A percentile compares a stretch with the other conserved stretches of the same genome.
These are phyloP conservation scores for Brachionus asplanchnoidis DNA, from an alignment of 1,140 invertebrate genomes.

Conservation along the genomic window DNA sequence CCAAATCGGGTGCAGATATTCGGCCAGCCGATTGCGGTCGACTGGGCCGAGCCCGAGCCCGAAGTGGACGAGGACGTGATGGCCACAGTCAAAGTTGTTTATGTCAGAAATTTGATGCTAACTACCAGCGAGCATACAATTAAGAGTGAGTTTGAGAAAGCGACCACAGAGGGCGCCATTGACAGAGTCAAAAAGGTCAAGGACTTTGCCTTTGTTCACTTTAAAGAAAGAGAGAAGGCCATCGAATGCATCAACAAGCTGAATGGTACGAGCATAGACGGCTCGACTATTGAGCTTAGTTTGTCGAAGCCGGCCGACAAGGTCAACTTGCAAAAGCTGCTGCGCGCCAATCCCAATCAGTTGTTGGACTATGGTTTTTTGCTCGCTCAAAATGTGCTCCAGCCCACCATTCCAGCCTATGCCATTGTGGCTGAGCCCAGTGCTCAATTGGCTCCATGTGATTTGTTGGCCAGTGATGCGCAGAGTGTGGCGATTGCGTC, in stretches of 20 bases:
- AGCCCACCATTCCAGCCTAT: neutral
- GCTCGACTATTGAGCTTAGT: conserved; percentile 48
- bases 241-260: conserved; percentile 53
- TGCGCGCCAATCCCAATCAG: conserved; percentile 58
- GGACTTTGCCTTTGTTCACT: conserved; percentile 62
- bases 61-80: conserved; percentile 70
- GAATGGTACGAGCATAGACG: conserved; percentile 51
- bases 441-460: neutral
- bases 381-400: neutral
- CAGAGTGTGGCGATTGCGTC: neutral
- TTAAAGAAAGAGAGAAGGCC: conserved; percentile 57
- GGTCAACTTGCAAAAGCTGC: conserved; percentile 48
- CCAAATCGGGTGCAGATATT: conserved; percentile 67
- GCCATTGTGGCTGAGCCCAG: neutral
- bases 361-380: conserved; percentile 45
- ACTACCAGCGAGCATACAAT: conserved; percentile 60
- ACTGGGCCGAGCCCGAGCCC: conserved; percentile 79
- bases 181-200: conserved; percentile 60
- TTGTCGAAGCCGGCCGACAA: conserved; percentile 54
- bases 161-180: conserved; percentile 51
- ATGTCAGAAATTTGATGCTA: conserved; percentile 62
- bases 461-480: neutral
- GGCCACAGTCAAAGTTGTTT: conserved; percentile 63
- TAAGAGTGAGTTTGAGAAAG: conserved; percentile 43
- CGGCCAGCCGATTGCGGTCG: conserved; percentile 70